These are phyloP conservation scores for Zapus hudsonius DNA, from an alignment of 2,113 vertebrate species.

Conservation along the genomic window DNA sequence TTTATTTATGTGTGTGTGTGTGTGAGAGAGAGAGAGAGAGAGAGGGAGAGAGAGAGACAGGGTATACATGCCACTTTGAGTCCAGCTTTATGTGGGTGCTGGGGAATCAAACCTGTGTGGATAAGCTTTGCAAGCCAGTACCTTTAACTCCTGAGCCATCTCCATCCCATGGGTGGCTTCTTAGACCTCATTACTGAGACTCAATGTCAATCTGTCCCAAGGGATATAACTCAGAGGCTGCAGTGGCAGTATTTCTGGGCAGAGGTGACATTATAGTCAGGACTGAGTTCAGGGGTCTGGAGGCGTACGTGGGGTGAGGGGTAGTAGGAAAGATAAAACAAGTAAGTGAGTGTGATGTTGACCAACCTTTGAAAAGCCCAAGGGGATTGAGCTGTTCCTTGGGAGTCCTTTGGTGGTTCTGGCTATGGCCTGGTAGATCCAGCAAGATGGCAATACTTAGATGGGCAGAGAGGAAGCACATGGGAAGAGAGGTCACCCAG, in stretches of 20 bases:
- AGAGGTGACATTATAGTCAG: accelerated
- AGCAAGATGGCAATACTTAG: neutral
- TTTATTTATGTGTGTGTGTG: no score
- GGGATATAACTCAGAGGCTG: no score
- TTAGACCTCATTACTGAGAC: neutral
- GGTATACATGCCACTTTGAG: no score
- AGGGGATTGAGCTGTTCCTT: accelerated
- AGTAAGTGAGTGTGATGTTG: neutral
- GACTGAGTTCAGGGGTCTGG: neutral
- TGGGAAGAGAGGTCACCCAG: neutral
- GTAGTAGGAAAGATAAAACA: neutral
- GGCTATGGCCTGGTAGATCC: neutral
- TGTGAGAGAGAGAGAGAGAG: no score
- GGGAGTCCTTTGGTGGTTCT: neutral
- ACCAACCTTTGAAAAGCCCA: neutral
- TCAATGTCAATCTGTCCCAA: neutral
- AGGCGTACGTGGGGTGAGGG: neutral
- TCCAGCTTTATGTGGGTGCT: no score
- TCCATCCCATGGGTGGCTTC: neutral
- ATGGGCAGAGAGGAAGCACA: neutral
- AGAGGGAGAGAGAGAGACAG: no score
- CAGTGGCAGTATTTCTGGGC: neutral
- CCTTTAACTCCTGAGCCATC: no score
- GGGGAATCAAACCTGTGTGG: no score
- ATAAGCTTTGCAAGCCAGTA: no score